phyloP scores from a whole-genome alignment of 2,888 invertebrate species.

The Baronia brevicornis region DNA sequence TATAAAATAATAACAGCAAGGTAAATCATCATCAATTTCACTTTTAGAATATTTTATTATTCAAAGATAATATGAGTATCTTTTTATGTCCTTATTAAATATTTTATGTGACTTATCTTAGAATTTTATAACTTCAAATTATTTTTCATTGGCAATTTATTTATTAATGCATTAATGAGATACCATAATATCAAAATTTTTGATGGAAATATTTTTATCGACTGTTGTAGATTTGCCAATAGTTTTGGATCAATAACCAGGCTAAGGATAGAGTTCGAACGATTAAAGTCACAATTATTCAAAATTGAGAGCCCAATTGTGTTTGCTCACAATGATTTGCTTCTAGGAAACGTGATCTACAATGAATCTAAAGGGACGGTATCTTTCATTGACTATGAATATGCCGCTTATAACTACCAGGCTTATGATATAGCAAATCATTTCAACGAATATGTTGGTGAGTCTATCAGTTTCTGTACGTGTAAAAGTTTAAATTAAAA shows the following conservation, averaged over 20 bases:
- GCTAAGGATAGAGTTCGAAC: constrained; percentile 81
- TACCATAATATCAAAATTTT: constrained; percentile 1
- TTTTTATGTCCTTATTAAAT: too few relatives aligned
- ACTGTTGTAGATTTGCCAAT: constrained; percentile 78
- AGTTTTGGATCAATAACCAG: constrained; percentile 79
- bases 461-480: constrained; percentile 33
- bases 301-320: constrained; percentile 85
- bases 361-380: constrained; percentile 80
- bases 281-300: constrained; percentile 78
- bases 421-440: constrained; percentile 98
- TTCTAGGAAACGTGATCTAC: constrained; percentile 95
- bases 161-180: too few relatives aligned
- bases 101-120: too few relatives aligned
- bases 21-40: too few relatives aligned
- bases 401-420: constrained; percentile 94
- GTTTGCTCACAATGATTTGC: constrained; percentile 97
- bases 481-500: too few relatives aligned
- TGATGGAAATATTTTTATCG: constrained; percentile 18
- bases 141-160: neutral
- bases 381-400: constrained; percentile 98
- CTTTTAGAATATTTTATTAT: too few relatives aligned
- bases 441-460: constrained; percentile 97
- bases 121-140: neutral
- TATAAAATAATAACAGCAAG: neutral
- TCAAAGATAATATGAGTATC: too few relatives aligned